Conservation (phyloP, 2,113 vertebrate genomes). For the Epinephelus cyanopodus region DNA sequence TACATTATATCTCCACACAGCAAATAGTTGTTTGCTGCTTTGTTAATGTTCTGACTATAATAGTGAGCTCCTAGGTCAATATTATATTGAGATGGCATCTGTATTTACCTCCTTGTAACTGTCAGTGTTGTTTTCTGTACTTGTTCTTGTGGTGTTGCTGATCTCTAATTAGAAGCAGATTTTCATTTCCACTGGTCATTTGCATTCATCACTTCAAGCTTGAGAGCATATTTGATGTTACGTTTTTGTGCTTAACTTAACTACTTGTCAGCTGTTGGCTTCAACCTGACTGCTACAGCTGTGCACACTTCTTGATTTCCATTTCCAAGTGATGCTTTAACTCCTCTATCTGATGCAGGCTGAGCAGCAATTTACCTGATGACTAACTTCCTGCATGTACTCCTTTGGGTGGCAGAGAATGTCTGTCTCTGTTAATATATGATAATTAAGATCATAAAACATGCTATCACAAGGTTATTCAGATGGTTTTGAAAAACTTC, state of each 20-base stretch:
- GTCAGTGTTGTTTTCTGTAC: too few species aligned
- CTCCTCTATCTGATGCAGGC: neutral
- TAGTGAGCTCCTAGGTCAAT: too few species aligned
- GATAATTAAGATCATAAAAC: conserved; percentile 12
- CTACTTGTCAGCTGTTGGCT: conserved; percentile 4
- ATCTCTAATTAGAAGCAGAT: neutral
- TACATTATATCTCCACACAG: too few species aligned
- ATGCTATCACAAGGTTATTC: conserved; percentile 8
- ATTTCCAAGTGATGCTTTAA: conserved; percentile 15
- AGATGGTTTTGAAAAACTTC: neutral
- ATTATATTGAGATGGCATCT: too few species aligned
- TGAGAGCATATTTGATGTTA: neutral
- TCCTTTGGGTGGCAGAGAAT: conserved; percentile 17
- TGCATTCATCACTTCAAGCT: neutral
- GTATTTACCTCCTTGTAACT: too few species aligned
- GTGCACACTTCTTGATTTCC: conserved; percentile 7
- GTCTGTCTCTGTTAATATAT: conserved; percentile 1
- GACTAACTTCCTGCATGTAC: conserved; percentile 26
- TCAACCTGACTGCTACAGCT: conserved; percentile 11
- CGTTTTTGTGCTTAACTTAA: neutral
- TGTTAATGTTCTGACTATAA: too few species aligned
- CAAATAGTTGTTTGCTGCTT: too few species aligned
- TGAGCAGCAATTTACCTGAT: conserved; percentile 35
- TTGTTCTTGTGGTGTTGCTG: too few species aligned
- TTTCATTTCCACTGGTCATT: neutral